Conservation (phyloP, 2,797 vertebrate species). For the Acropternis orthonyx region DNA sequence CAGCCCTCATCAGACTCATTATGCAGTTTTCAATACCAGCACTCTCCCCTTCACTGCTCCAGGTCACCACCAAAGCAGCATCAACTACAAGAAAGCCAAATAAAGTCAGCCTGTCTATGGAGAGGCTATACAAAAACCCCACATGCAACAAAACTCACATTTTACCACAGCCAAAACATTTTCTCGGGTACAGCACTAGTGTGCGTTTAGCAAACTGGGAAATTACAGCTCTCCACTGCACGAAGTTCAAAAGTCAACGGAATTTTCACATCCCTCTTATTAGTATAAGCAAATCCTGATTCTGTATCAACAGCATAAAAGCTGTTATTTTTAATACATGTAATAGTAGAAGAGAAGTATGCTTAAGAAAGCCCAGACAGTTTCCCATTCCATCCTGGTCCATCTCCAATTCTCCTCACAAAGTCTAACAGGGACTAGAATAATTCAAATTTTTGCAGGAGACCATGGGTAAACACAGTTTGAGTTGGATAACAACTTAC, state of each 20-base stretch:
- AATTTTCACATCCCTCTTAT: background rate
- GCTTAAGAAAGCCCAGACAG: background rate
- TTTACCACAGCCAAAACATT: background rate
- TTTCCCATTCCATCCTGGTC: background rate
- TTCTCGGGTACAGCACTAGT: background rate
- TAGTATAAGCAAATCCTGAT: background rate
- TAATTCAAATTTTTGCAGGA: background rate
- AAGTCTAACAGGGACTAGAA: background rate
- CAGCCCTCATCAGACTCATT: background rate
- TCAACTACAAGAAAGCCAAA: background rate
- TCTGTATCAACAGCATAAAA: background rate
- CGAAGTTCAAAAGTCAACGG: background rate
- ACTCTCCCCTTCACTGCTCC: background rate
- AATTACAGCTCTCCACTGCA: background rate
- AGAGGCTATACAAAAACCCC: background rate
- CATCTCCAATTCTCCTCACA: background rate
- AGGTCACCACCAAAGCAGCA: conserved; percentile 5
- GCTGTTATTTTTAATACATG: background rate
- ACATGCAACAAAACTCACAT: background rate
- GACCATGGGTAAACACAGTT: background rate
- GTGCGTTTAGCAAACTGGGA: background rate
- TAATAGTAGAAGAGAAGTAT: background rate
- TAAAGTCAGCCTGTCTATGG: background rate
- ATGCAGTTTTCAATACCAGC: background rate
- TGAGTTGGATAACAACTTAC: background rate